Evolutionary conservation across 2,888 invertebrate genomes (phyloP).

Genomic region (Diogma glabrata): DNA sequence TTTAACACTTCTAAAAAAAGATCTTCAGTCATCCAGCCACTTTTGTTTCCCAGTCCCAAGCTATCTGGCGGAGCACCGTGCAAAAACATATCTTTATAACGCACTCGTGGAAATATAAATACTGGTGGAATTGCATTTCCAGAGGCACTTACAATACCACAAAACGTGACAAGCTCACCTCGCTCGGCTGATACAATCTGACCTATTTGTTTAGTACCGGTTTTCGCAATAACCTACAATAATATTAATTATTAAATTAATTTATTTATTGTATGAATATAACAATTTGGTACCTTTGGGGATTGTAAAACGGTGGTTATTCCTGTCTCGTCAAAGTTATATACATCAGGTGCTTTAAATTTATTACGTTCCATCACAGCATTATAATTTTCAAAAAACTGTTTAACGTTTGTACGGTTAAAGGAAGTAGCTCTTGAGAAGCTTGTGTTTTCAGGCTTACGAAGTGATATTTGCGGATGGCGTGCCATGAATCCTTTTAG

Average conservation of each 20-base stretch:
- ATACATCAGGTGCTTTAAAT: conserved; percentile 17
- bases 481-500: conserved; percentile 17
- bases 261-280: background rate
- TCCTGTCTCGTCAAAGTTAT: conserved; percentile 20
- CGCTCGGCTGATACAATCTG: conserved; percentile 22
- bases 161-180: conserved; percentile 21
- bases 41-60: background rate
- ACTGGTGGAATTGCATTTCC: conserved; percentile 18
- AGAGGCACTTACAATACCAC: conserved; percentile 16
- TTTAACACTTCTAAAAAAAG: background rate
- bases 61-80: background rate
- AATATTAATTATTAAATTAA: background rate
- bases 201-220: conserved; percentile 20
- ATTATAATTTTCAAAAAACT: conserved; percentile 19
- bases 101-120: conserved; percentile 14
- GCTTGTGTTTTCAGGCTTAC: conserved; percentile 19
- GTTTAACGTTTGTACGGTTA: conserved; percentile 17
- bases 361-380: conserved; percentile 13
- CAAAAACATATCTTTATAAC: background rate
- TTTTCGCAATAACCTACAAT: conserved; percentile 15
- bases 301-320: conserved; percentile 18
- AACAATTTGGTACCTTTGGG: conserved; percentile 11
- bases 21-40: background rate
- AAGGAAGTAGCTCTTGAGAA: too few relatives aligned
- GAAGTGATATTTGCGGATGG: conserved; percentile 17